phyloP scores from a whole-genome alignment of 2,888 invertebrate species.

The Alloscopus bannaensis region DNA sequence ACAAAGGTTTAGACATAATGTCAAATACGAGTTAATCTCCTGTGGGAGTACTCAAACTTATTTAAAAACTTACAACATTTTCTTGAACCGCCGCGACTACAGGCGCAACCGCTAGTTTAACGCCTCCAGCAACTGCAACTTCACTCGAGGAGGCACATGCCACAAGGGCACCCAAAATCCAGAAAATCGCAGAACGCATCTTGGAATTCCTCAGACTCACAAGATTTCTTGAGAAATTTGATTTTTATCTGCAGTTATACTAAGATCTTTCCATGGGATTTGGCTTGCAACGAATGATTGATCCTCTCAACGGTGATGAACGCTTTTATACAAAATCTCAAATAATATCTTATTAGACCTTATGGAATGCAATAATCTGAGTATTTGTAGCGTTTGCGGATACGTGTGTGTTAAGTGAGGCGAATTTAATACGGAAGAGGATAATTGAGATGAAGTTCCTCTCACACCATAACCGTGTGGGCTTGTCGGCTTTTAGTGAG shows the following conservation, averaged over 20 bases:
- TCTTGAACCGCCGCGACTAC: background rate
- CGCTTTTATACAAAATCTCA: background rate
- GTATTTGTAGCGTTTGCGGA: background rate
- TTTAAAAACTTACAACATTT: conserved; percentile 1
- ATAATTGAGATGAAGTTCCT: no score
- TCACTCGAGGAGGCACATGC: background rate
- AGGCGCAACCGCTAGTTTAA: no score
- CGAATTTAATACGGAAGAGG: background rate
- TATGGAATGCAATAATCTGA: background rate
- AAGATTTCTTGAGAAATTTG: background rate
- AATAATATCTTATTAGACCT: background rate
- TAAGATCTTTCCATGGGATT: background rate
- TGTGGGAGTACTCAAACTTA: background rate
- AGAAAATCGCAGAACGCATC: background rate
- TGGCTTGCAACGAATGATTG: background rate
- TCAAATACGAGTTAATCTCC: background rate
- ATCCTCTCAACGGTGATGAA: background rate
- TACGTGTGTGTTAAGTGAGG: no score
- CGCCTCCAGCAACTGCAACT: conserved; percentile 1
- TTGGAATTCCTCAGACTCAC: background rate
- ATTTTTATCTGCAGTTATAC: conserved; percentile 1
- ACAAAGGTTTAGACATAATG: background rate
- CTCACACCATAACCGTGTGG: no score
- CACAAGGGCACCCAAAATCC: background rate
- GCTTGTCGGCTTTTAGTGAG: no score